These are phyloP conservation scores for Drosophila auraria DNA, from an alignment of 1,140 invertebrate genomes.

Conservation along the genomic window DNA sequence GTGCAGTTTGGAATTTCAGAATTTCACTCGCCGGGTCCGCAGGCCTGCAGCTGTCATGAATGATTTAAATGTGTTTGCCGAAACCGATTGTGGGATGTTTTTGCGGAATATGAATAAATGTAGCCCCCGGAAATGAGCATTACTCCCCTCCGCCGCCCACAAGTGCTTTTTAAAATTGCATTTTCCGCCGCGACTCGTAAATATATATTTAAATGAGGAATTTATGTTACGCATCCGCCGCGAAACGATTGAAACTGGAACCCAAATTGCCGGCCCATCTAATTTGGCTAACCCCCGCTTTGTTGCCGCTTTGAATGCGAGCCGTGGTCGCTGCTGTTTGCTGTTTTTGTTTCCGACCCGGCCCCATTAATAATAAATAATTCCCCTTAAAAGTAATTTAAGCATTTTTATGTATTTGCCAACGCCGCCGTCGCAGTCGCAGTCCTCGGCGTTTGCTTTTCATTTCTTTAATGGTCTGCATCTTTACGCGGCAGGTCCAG, in stretches of 20 bases:
- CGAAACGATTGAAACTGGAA: slow-evolving; percentile 36
- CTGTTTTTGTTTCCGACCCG: slow-evolving; percentile 3
- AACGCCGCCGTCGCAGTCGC: slow-evolving; percentile 23
- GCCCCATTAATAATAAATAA: slow-evolving; percentile 81
- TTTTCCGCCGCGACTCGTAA: background rate
- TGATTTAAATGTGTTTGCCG: slow-evolving; percentile 68
- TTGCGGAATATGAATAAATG: slow-evolving; percentile 52
- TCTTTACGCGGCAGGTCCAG: slow-evolving; percentile 73
- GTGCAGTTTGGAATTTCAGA: slow-evolving; percentile 37
- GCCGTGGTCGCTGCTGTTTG: slow-evolving; percentile 22
- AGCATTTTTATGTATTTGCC: slow-evolving; percentile 79
- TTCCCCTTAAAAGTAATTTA: slow-evolving; percentile 82
- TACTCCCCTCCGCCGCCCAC: slow-evolving; percentile 8
- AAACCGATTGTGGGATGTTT: slow-evolving; percentile 52
- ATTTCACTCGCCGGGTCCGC: slow-evolving; percentile 2
- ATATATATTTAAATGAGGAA: slow-evolving; percentile 34
- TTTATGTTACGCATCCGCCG: slow-evolving; percentile 49
- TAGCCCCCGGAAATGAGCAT: slow-evolving; percentile 63
- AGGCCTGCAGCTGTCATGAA: slow-evolving; percentile 54
- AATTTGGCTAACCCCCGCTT: slow-evolving; percentile 40
- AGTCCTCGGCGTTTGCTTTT: slow-evolving; percentile 67
- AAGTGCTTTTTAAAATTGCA: slow-evolving; percentile 31
- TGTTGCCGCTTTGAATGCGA: background rate
- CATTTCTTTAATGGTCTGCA: slow-evolving; percentile 82
- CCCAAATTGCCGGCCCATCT: slow-evolving; percentile 38